A percentile compares a stretch with the other conserved stretches of the same genome.
Conservation (phyloP, 2,797 vertebrate genomes). For the Kryptopterus vitreolus region DNA sequence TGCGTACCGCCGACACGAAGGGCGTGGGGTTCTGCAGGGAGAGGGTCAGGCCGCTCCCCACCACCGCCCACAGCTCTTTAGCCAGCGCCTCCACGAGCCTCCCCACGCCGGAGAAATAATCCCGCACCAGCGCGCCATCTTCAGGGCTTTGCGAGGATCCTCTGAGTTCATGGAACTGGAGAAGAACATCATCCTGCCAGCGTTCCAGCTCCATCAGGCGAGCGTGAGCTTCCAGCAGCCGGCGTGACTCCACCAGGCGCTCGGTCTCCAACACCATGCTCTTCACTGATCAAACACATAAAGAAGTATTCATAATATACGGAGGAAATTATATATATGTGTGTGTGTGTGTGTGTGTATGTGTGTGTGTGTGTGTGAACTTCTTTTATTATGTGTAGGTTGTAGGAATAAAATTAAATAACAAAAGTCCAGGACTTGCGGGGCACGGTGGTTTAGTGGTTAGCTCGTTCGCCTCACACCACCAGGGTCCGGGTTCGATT, state of each 20-base stretch:
- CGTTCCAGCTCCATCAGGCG: conserved; percentile 86
- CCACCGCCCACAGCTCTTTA: conserved; percentile 84
- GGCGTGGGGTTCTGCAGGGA: conserved; percentile 85
- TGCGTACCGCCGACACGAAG: conserved; percentile 88
- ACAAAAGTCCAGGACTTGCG: no score
- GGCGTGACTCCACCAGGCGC: conserved; percentile 77
- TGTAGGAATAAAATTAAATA: no score
- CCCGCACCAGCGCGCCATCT: conserved; percentile 73
- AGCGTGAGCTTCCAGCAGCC: conserved; percentile 86
- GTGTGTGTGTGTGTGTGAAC: no score
- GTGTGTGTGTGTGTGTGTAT: no score
- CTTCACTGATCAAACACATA: conserved; percentile 69
- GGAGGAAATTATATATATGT: no score
- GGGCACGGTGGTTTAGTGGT: no score
- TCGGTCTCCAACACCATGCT: conserved; percentile 77
- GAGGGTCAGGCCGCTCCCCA: conserved; percentile 78
- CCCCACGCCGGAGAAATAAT: conserved; percentile 83
- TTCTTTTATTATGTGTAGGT: no score
- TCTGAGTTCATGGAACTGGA: conserved; percentile 71
- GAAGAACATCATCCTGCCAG: conserved; percentile 84
- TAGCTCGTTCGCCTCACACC: no score
- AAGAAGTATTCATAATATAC: not conserved
- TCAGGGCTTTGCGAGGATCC: conserved; percentile 58
- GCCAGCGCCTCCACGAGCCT: conserved; percentile 83
- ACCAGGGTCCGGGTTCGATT: no score